Evolutionary conservation across 2,888 invertebrate genomes (phyloP), one percentile per base, ranked within the genome.

Genomic region (Kryphioiulus occultus): DNA sequence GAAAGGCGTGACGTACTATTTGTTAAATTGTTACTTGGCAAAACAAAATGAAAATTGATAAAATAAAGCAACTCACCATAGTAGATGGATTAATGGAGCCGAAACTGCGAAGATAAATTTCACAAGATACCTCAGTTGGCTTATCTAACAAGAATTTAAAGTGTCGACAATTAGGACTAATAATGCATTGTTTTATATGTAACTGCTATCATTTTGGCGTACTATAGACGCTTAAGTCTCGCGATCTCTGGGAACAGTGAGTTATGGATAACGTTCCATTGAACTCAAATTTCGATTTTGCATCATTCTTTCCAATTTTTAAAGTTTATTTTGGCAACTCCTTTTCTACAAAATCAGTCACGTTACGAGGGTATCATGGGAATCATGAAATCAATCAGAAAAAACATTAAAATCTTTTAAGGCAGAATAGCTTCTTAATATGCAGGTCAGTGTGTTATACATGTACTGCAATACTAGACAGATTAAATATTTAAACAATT

Each of bases 1-100:
- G n/a, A n/a, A n/a, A n/a, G 26, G 26, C 26, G 1, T 44, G 22
- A 26, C 15, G 12, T 12, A 22, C 7, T 2, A 4, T 4, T 35
- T 35, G 35, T 35, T 7, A 35, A 35, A 35, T 35, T 35, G 35
- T 4, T n/a, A 68, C 47, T 17, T 47, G 17, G 10, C 1, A 22
- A n/a, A 68, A 68, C 7, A 68, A 17, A 59, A 35, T 35, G 35
- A 35, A 35, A 35, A 35, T n/a, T n/a, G n/a, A 35, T 35, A 35
- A 35, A 35, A 4, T 7, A 78, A 30, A 30, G 22, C 22, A 39
- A 17, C 82, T 91, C 90, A 93, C 93, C 93, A 93, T 93, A 30
- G 92, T 93, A 7, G 91, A 91, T 15, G 93, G 92, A 90, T 92
- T 92, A 88, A 93, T 93, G 22, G 92, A 92, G 19, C 92, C 93